Evolutionary conservation across 2,797 vertebrate species (phyloP).

Genomic region (Aldrovandia affinis): DNA sequence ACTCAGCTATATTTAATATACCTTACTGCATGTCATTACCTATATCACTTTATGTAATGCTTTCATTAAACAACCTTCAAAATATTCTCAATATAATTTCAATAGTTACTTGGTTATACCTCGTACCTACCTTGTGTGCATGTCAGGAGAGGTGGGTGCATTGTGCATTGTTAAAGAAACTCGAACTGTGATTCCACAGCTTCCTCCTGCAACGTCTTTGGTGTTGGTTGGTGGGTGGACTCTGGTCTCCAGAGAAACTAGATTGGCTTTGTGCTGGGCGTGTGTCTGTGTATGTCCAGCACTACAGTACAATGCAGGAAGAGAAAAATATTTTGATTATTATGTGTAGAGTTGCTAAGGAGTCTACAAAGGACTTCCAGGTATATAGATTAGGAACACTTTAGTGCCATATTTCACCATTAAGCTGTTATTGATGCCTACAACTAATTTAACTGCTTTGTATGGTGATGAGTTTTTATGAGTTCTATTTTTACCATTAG

Average conservation of each 20-base stretch:
- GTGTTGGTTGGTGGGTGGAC: not conserved
- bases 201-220: not conserved
- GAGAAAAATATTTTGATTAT: not conserved
- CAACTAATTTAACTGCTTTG: not conserved
- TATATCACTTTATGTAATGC: not conserved
- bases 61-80: not conserved
- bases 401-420: not conserved
- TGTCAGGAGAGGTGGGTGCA: not conserved
- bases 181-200: not conserved
- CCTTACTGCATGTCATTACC: not conserved
- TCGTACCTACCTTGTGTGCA: not conserved
- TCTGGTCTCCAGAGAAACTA: not conserved
- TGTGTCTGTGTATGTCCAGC: not conserved
- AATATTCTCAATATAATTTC: not conserved
- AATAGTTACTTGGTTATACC: not conserved
- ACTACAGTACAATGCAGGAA: not conserved
- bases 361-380: not conserved
- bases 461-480: too few relatives aligned
- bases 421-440: not conserved
- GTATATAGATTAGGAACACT: not conserved
- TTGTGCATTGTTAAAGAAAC: not conserved
- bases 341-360: not conserved
- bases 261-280: not conserved
- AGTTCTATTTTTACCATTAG: too few relatives aligned
- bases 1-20: not conserved